Percentiles rank a stretch among this genome's conserved stretches.
phyloP scores from a whole-genome alignment of 2,113 vertebrate genomes.

The Chloropsis hardwickii region DNA sequence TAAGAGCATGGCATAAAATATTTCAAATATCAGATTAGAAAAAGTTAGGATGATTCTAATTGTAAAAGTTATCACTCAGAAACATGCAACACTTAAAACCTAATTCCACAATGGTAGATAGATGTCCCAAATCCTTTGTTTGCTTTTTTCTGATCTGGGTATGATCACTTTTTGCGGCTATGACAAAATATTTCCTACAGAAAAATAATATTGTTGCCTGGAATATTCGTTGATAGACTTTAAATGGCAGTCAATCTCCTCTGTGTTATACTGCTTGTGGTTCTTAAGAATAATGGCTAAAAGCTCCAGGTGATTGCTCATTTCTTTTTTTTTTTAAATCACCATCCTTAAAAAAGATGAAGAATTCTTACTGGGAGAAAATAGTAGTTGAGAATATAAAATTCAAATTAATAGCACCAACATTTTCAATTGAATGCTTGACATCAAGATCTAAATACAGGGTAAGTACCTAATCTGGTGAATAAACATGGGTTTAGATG shows the following conservation, averaged over 20 bases:
- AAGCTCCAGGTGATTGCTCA: background rate
- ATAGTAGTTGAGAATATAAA: background rate
- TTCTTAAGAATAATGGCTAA: background rate
- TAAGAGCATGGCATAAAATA: background rate
- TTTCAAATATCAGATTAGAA: background rate
- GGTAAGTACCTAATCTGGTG: constrained; percentile 5
- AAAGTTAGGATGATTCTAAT: background rate
- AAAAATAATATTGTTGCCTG: background rate
- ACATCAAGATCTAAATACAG: constrained; percentile 38
- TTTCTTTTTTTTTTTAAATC: background rate
- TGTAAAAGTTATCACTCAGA: background rate
- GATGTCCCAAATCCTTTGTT: background rate
- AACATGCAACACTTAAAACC: background rate
- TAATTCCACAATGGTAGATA: background rate
- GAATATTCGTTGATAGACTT: background rate
- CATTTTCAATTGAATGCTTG: constrained; percentile 1
- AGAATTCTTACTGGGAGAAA: constrained; percentile 21
- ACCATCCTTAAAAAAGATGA: background rate
- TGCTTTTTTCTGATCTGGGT: background rate
- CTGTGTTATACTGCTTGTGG: background rate
- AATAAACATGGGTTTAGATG: constrained; percentile 28
- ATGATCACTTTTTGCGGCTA: background rate
- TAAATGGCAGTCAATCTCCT: background rate
- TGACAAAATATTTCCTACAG: background rate
- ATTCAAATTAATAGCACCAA: constrained; percentile 19